Evolutionary conservation across 2,888 invertebrate genomes (phyloP).

Genomic region (Neoaliturus tenellus): DNA sequence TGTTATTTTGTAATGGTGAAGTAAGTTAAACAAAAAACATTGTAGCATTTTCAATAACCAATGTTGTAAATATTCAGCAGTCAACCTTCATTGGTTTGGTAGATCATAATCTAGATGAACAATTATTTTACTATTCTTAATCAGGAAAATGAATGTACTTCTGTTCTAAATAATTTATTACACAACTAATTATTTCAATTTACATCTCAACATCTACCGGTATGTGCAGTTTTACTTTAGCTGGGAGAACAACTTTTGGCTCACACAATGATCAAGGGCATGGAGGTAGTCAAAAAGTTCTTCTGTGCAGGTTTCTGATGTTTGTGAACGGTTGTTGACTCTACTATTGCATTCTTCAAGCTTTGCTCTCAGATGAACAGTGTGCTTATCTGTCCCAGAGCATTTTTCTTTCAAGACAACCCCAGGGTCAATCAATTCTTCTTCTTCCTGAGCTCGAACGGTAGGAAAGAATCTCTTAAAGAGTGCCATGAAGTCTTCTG

Average conservation of each 20-base stretch:
- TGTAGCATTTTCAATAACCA: too few relatives aligned
- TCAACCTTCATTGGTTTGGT: too few relatives aligned
- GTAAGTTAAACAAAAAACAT: too few relatives aligned
- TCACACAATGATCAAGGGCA: slow-evolving; percentile 95
- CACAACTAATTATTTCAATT: too few relatives aligned
- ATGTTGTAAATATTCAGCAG: too few relatives aligned
- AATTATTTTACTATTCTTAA: too few relatives aligned
- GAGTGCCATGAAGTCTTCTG: neutral
- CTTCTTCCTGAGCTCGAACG: slow-evolving; percentile 73
- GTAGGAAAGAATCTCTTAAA: slow-evolving; percentile 57
- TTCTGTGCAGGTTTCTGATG: slow-evolving; percentile 93
- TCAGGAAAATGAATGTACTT: too few relatives aligned
- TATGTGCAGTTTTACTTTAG: slow-evolving; percentile 80
- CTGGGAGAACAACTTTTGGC: slow-evolving; percentile 82
- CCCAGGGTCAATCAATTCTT: slow-evolving; percentile 88
- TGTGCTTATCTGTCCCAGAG: slow-evolving; percentile 53
- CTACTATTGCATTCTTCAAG: slow-evolving; percentile 91
- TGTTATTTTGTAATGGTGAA: too few relatives aligned
- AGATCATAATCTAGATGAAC: too few relatives aligned
- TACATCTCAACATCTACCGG: too few relatives aligned
- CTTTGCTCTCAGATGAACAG: slow-evolving; percentile 77
- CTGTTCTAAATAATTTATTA: too few relatives aligned
- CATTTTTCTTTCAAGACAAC: slow-evolving; percentile 73
- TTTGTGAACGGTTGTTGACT: slow-evolving; percentile 89
- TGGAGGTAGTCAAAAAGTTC: slow-evolving; percentile 95